Conservation (phyloP, 2,888 invertebrate genomes). For the Ephialtes manifestator region DNA sequence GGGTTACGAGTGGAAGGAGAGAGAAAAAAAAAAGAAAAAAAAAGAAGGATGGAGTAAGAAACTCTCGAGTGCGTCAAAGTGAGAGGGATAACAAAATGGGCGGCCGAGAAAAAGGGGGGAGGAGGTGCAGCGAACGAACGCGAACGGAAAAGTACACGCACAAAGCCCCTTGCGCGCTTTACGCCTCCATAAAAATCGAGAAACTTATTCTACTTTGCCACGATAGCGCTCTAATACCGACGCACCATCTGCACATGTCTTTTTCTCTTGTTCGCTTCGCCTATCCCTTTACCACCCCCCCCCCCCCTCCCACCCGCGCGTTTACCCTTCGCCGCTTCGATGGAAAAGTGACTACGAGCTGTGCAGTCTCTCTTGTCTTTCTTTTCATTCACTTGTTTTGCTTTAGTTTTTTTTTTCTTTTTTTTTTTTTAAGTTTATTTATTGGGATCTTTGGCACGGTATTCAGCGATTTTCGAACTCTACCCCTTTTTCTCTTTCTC, state of each 20-base stretch:
- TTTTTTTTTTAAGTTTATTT: too few relatives aligned
- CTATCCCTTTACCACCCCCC: constrained; percentile 28
- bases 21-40: not conserved
- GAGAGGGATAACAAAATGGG: constrained; percentile 2
- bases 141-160: constrained; percentile 63
- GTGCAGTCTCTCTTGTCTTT: constrained; percentile 36
- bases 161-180: constrained; percentile 61
- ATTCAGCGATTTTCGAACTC: too few relatives aligned
- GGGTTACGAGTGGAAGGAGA: constrained; percentile 12
- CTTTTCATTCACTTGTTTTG: too few relatives aligned
- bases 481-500: too few relatives aligned
- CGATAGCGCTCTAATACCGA: constrained; percentile 25
- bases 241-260: constrained; percentile 6
- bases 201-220: constrained; percentile 71
- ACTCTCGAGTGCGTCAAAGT: constrained; percentile 18
- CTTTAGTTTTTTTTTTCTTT: too few relatives aligned
- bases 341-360: constrained; percentile 34
- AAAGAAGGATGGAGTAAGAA: not conserved
- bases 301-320: constrained; percentile 22
- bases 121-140: constrained; percentile 15
- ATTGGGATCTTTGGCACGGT: too few relatives aligned
- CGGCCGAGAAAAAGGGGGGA: not conserved
- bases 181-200: constrained; percentile 73
- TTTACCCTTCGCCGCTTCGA: constrained; percentile 49
- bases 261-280: constrained; percentile 44